A percentile compares a stretch with the other conserved stretches of the same genome.
Conservation (phyloP, 2,888 invertebrate genomes). For the Aporophyla lueneburgensis region DNA sequence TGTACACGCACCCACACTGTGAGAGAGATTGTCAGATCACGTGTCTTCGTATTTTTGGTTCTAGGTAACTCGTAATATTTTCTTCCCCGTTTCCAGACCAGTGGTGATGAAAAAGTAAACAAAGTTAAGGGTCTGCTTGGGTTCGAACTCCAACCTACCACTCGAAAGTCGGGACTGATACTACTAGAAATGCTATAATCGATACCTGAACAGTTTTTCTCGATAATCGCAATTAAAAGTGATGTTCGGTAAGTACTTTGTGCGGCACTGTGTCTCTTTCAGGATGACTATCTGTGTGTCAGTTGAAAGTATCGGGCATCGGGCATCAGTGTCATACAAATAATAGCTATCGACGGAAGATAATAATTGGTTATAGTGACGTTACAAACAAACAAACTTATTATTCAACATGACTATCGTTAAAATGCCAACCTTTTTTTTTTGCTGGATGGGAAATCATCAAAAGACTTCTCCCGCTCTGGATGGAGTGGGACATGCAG, state of each 20-base stretch:
- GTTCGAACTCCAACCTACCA: no score
- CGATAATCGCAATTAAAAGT: background rate
- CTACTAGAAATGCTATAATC: background rate
- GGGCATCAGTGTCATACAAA: background rate
- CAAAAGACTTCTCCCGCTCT: no score
- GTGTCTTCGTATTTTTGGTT: no score
- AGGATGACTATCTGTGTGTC: background rate
- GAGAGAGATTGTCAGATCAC: no score
- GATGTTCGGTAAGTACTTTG: background rate
- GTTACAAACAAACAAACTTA: background rate
- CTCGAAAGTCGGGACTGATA: no score
- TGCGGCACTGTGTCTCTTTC: background rate
- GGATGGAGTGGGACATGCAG: no score
- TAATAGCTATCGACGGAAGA: background rate
- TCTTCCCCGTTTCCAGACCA: no score
- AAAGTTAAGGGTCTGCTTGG: no score
- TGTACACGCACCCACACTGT: no score
- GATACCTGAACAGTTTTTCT: slow-evolving; percentile 3
- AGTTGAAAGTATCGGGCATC: background rate
- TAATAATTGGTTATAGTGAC: background rate
- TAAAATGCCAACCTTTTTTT: background rate
- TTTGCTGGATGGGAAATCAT: no score
- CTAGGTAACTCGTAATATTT: no score
- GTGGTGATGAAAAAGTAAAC: no score
- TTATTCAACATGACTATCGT: background rate